Percentiles rank a stretch among this genome's conserved stretches.
These are phyloP conservation scores for Stichodactyla helianthus DNA, from an alignment of 64 coral and sea anemone genomes.

Conservation along the genomic window DNA sequence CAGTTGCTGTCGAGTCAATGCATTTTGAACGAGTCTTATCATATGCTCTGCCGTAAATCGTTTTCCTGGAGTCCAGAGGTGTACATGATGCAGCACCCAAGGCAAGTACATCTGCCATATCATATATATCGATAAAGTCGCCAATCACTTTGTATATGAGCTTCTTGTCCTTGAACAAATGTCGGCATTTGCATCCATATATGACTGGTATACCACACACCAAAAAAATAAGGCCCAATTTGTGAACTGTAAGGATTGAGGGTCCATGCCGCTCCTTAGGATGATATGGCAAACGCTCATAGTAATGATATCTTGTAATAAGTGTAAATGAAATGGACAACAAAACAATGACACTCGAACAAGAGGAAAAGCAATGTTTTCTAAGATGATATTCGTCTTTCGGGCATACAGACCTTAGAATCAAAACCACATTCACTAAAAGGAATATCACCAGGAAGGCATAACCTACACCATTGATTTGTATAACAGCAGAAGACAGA, in stretches of 20 bases:
- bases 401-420: neutral
- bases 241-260: neutral
- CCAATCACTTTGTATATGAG: neutral
- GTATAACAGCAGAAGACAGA: neutral
- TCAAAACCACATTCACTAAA: neutral
- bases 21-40: neutral
- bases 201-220: neutral
- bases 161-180: neutral
- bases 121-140: slow-evolving; percentile 6
- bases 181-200: neutral
- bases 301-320: slow-evolving; percentile 1
- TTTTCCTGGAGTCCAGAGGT: neutral
- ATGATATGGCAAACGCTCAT: neutral
- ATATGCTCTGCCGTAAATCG: neutral
- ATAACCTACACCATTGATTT: neutral
- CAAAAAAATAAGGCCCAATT: neutral
- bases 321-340: neutral
- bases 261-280: neutral
- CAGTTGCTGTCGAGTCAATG: neutral
- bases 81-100: neutral
- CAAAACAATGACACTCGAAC: slow-evolving; percentile 7
- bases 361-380: neutral
- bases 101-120: neutral
- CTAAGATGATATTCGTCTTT: neutral
- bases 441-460: neutral